Conservation (phyloP, 2,113 vertebrate species). For the Pterophyllum scalare region DNA sequence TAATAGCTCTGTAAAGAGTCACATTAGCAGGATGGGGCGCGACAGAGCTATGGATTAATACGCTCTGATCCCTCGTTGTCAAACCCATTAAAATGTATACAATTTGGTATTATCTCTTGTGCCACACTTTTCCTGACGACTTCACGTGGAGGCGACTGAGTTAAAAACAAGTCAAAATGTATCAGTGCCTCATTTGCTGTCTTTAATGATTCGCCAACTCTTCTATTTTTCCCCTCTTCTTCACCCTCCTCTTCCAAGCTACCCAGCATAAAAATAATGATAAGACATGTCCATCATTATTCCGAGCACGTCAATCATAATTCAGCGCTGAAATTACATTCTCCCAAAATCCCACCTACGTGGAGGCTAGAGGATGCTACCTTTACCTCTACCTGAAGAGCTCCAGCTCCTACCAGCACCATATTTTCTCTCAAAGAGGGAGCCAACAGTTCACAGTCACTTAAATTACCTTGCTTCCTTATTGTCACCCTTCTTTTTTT, state of each 20-base stretch:
- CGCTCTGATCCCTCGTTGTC: conserved; percentile 68
- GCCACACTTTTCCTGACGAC: conserved; percentile 43
- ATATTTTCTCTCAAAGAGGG: conserved; percentile 8
- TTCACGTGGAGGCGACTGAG: conserved; percentile 37
- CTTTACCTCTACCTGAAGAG: conserved; percentile 20
- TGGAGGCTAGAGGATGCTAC: conserved; percentile 6
- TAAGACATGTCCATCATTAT: conserved; percentile 63
- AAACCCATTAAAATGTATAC: conserved; percentile 73
- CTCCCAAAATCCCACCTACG: not conserved
- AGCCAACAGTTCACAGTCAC: not conserved
- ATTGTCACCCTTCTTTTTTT: no score
- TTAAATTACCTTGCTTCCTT: no score
- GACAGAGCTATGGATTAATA: conserved; percentile 73
- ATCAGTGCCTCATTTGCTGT: conserved; percentile 64
- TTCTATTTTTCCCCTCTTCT: not conserved
- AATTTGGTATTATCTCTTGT: conserved; percentile 68
- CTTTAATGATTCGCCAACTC: conserved; percentile 60
- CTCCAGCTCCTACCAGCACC: conserved; percentile 1
- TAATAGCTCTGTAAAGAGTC: conserved; percentile 65
- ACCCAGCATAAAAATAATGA: conserved; percentile 48
- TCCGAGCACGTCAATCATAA: conserved; percentile 66
- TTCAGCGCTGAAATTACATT: conserved; percentile 58
- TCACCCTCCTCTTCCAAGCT: conserved; percentile 8
- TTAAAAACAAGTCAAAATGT: conserved; percentile 60
- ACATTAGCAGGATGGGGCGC: conserved; percentile 61